These are phyloP conservation scores for Digitonthophagus gazella DNA, from an alignment of 2,888 invertebrate genomes.

Conservation along the genomic window DNA sequence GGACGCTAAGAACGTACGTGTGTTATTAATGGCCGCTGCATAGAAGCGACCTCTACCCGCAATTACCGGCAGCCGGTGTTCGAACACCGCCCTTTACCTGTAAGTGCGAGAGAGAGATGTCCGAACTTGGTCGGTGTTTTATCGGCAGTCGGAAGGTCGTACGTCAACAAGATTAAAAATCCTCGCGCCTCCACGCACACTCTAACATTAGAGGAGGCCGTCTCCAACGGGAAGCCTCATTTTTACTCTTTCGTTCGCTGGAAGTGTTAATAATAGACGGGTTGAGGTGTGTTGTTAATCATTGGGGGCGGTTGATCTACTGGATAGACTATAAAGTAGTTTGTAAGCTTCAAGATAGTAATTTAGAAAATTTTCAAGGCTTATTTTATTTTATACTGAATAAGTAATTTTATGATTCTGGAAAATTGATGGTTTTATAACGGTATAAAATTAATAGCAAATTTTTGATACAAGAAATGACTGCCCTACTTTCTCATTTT, in stretches of 20 bases:
- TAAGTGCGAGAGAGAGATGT: not conserved
- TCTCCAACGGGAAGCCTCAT: not conserved
- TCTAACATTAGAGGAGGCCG: not conserved
- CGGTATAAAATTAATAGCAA: not conserved
- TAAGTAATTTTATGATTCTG: no score
- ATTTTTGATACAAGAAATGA: not conserved
- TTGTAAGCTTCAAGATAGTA: no score
- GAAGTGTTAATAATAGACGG: not conserved
- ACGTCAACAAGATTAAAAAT: not conserved
- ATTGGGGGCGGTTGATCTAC: not conserved
- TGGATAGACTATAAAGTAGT: not conserved
- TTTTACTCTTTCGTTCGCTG: not conserved
- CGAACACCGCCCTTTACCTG: not conserved
- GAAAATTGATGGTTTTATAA: not conserved
- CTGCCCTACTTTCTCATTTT: not conserved
- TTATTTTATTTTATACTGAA: no score
- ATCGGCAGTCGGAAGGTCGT: slow-evolving; percentile 1
- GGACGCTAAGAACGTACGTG: slow-evolving; percentile 18
- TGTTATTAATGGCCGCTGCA: slow-evolving; percentile 20
- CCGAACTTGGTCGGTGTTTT: not conserved
- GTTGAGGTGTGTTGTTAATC: not conserved
- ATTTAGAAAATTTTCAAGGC: no score
- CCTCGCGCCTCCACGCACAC: not conserved
- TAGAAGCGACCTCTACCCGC: slow-evolving; percentile 13
- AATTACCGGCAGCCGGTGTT: slow-evolving; percentile 18